Evolutionary conservation across 1,140 invertebrate genomes (phyloP), one percentile per base, ranked within the genome.

Genomic region (Eupristina koningsbergeri): DNA sequence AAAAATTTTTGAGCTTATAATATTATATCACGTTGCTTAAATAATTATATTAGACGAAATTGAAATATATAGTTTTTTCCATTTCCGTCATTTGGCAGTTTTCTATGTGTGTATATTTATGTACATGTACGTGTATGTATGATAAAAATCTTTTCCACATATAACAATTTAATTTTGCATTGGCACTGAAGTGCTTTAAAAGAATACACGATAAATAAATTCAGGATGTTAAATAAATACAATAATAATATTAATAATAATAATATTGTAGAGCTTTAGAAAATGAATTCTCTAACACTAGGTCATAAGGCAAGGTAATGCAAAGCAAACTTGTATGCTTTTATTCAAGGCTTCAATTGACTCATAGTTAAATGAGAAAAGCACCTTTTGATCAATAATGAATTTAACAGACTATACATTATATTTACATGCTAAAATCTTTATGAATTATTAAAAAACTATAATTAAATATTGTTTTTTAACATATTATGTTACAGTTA

Each of bases 301-400:
- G 77, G 77, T 50, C 77, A 50, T 45, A 45, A 34, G 41, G 39
- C 63, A 80, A 80, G 77, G 77, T 80, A 80, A 69, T 26, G 39
- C 77, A 47, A n/a, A 78, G 45, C 31, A 45, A 64, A 41, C 58
- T 58, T 13, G 6, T 31, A 41, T 29, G 36, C 34, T 31, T 26
- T 19, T 78, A 41, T 34, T 64, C 58, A 29, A 78, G 58, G 58
- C 58, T 64, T 78, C 15, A 15, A 61, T 61, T 61, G 58, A 64
- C 19, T 78, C 19, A n/a, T 29, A 45, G 58, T n/a, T 64, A 26
- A 15, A 15, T 50, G 15, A 15, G 41, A 9, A 9, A 17, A 41
- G 53, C n/a, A 63, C 8, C 26, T 41, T 50, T 69, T 31, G 31
- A 69, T 29, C 63, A 41, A 36, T 76, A 61, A 22, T 3, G 31